Percentiles rank a stretch among this genome's conserved stretches.
Evolutionary conservation across 2,888 invertebrate species (phyloP).

Genomic region (Temnothorax unifasciatus): DNA sequence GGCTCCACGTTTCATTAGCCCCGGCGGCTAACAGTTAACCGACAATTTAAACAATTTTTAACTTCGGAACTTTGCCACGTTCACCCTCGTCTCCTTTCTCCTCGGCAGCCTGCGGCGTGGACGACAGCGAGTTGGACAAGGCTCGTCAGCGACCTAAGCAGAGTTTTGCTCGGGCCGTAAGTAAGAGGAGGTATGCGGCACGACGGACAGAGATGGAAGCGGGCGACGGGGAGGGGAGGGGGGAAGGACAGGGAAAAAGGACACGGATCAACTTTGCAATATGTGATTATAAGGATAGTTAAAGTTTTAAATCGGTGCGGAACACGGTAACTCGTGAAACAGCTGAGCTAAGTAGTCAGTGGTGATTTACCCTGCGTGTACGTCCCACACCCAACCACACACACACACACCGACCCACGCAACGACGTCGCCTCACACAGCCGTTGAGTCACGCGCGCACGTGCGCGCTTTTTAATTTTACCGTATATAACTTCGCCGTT

Average conservation of each 20-base stretch:
- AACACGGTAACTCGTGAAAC: constrained; percentile 69
- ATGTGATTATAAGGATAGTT: constrained; percentile 84
- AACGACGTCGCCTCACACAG: constrained; percentile 25
- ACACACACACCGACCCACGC: background rate
- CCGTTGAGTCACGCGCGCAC: constrained; percentile 49
- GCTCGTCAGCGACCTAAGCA: constrained; percentile 70
- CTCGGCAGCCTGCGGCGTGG: constrained; percentile 73
- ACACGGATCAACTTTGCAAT: constrained; percentile 80
- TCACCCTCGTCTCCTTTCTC: constrained; percentile 58
- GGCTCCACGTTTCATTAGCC: constrained; percentile 83
- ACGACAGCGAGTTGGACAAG: constrained; percentile 72
- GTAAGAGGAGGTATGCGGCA: constrained; percentile 28
- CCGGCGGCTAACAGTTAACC: constrained; percentile 84
- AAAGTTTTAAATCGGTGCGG: constrained; percentile 83
- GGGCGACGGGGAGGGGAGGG: background rate
- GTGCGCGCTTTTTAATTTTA: constrained; percentile 57
- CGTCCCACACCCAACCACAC: background rate
- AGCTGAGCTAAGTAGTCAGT: constrained; percentile 52
- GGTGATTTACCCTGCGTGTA: constrained; percentile 42
- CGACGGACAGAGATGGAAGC: constrained; percentile 12
- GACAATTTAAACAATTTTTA: constrained; percentile 86
- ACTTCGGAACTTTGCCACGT: constrained; percentile 80
- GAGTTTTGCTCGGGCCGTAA: constrained; percentile 52
- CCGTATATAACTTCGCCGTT: constrained; percentile 57
- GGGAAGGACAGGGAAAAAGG: constrained; percentile 43